Evolutionary conservation across 2,888 invertebrate genomes (phyloP).

Genomic region (Habrosyne pyritoides): DNA sequence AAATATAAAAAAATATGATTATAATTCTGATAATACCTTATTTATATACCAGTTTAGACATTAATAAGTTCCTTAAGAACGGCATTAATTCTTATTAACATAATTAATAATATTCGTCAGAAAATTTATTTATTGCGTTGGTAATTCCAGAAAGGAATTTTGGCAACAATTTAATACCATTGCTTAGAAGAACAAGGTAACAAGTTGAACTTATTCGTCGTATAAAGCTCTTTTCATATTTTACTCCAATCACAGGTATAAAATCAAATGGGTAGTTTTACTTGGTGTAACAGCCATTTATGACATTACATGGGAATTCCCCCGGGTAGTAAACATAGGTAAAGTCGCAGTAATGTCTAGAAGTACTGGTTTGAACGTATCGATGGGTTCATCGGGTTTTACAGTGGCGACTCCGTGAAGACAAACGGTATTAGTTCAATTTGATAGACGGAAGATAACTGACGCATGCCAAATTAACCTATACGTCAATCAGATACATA

Average conservation of each 20-base stretch:
- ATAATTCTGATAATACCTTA: too few relatives aligned
- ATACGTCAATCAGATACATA: not conserved
- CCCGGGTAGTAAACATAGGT: not conserved
- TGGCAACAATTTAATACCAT: not conserved
- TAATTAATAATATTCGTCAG: too few relatives aligned
- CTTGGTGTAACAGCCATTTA: slow-evolving; percentile 14
- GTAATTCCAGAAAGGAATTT: too few relatives aligned
- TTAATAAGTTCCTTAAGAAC: too few relatives aligned
- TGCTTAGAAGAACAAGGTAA: not conserved
- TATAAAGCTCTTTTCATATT: not conserved
- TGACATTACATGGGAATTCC: not conserved
- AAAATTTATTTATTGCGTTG: too few relatives aligned
- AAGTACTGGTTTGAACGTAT: not conserved
- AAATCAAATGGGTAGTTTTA: slow-evolving; percentile 9
- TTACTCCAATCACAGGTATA: not conserved
- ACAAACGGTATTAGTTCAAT: not conserved
- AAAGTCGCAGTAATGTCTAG: not conserved
- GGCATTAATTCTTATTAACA: too few relatives aligned
- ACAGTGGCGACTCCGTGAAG: not conserved
- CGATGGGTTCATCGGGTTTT: not conserved
- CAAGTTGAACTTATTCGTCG: not conserved
- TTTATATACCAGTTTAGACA: too few relatives aligned
- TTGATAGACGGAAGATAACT: not conserved
- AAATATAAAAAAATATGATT: too few relatives aligned
- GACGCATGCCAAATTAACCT: not conserved